Evolutionary conservation across 2,888 invertebrate genomes (phyloP), one percentile per base, ranked within the genome.

Genomic region (Panzeria rudis): DNA sequence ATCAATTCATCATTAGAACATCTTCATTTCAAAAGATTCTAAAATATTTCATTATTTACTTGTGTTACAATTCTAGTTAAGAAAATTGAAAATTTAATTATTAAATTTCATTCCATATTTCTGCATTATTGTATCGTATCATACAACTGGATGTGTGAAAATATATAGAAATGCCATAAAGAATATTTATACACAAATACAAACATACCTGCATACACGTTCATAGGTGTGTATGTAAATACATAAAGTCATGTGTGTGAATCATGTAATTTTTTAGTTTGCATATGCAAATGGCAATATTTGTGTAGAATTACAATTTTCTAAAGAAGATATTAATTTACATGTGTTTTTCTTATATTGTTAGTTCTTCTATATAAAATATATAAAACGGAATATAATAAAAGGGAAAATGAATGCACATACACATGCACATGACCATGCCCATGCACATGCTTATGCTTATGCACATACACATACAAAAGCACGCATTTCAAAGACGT

Each of bases 241-340:
- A 20, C 2, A 20, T 1, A 17, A 11, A 13, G 17, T 25, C 23
- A 8, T 52, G 7, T 25, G 41, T 17, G 47, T 7, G n/a, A 72
- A 25, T 6, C 44, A 44, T 59, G 44, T 44, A 29, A 56, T 47
- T 20, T 17, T 52, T 73, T 50, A 50, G 47, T 32, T 72, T 71
- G 20, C 59, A 29, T 41, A 17, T 38, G 11, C 54, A 64, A 73
- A 72, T 59, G 17, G 38, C 64, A 38, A 20, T 72, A 66, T 73
- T 64, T 73, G 66, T 62, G 32, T 62, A 54, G 71, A 52, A 71
- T 71, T 71, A 72, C 41, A 20, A 62, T 69, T 61, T 81, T 62
- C 69, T 47, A 44, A 52, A 25, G 59, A 75, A 81, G 54, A 44
- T 81, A 75, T 69, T 81, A 62, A 81, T 76, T 75, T 75, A 47